Evolutionary conservation across 2,113 vertebrate species (phyloP).

Genomic region (Labeo catla): DNA sequence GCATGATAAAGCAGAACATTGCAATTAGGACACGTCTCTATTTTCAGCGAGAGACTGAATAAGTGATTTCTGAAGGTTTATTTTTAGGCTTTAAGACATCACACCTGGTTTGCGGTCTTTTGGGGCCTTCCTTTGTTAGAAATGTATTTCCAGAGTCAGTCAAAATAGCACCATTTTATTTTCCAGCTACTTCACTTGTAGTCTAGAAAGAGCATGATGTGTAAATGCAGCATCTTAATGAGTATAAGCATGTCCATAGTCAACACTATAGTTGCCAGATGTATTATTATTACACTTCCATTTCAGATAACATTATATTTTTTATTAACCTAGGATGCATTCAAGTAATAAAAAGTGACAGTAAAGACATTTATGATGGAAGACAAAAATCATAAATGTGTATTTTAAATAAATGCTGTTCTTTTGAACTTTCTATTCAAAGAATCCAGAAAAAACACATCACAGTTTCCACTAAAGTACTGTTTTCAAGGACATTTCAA

Average conservation of each 20-base stretch:
- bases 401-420: too few relatives aligned
- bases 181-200: background rate
- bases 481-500: too few relatives aligned
- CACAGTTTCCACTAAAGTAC: too few relatives aligned
- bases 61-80: conserved; percentile 15
- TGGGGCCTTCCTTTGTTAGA: background rate
- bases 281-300: background rate
- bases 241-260: background rate
- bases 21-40: conserved; percentile 19
- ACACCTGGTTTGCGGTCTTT: conserved; percentile 6
- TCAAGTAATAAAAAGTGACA: too few relatives aligned
- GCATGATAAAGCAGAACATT: conserved; percentile 20
- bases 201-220: background rate
- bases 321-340: too few relatives aligned
- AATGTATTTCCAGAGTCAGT: background rate
- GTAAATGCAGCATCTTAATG: background rate
- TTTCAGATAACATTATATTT: background rate
- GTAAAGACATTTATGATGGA: too few relatives aligned
- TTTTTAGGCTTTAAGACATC: conserved; percentile 24
- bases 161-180: background rate
- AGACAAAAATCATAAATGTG: too few relatives aligned
- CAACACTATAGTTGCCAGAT: background rate
- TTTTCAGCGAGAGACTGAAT: conserved; percentile 10
- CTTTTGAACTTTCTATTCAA: too few relatives aligned
- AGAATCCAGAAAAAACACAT: too few relatives aligned